These are phyloP conservation scores for Gryon sp. DNA, from an alignment of 1,140 invertebrate species.

Conservation along the genomic window DNA sequence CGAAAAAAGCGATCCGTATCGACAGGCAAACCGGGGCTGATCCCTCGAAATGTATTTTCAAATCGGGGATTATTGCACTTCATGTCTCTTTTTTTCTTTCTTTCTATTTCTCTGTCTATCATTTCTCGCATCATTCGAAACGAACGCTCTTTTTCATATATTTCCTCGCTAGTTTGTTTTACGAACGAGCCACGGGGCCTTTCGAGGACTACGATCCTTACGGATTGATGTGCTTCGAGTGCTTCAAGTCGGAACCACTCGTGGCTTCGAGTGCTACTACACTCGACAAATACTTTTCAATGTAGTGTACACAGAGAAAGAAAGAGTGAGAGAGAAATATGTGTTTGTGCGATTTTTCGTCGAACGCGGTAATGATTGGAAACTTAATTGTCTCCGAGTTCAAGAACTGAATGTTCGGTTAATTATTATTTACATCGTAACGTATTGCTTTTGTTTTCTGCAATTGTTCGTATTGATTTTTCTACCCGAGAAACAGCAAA, in stretches of 20 bases:
- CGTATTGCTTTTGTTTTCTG: neutral
- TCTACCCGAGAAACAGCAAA: neutral
- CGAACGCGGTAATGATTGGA: slow-evolving; percentile 41
- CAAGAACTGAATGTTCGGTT: slow-evolving; percentile 3
- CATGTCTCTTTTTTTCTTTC: slow-evolving; percentile 32
- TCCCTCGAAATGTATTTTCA: slow-evolving; percentile 59
- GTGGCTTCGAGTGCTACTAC: slow-evolving; percentile 48
- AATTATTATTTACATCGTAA: slow-evolving; percentile 25
- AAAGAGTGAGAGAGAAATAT: no score
- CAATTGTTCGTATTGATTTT: slow-evolving; percentile 32
- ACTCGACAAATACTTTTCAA: slow-evolving; percentile 56
- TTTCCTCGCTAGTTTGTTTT: slow-evolving; percentile 59
- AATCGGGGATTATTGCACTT: slow-evolving; percentile 64
- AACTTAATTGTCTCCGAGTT: slow-evolving; percentile 42
- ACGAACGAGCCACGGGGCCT: slow-evolving; percentile 47
- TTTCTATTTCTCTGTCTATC: no score
- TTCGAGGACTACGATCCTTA: slow-evolving; percentile 59
- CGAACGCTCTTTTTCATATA: slow-evolving; percentile 60
- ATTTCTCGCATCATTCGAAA: slow-evolving; percentile 31
- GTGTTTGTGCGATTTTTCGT: no score
- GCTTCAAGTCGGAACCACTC: slow-evolving; percentile 56
- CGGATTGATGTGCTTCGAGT: slow-evolving; percentile 62
- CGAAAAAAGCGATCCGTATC: slow-evolving; percentile 48
- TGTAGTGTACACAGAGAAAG: slow-evolving; percentile 43
- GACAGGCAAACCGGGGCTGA: slow-evolving; percentile 44